phyloP scores from a whole-genome alignment of 2,888 invertebrate species.

The Glomeris marginata region DNA sequence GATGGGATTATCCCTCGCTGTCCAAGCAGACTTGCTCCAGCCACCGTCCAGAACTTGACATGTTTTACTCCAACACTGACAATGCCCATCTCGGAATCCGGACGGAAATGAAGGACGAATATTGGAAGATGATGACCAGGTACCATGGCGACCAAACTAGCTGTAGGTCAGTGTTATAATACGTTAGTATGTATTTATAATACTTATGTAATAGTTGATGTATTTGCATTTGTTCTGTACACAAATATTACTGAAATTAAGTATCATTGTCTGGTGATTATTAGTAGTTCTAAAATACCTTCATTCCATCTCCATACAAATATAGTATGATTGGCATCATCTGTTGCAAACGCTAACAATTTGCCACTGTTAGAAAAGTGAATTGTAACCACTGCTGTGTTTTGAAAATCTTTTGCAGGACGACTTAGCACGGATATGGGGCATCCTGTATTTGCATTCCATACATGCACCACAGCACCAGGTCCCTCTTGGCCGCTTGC shows the following conservation, averaged over 20 bases:
- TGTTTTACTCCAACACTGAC: conserved; percentile 33
- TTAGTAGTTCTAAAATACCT: conserved; percentile 25
- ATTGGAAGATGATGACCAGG: background rate
- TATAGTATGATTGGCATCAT: conserved; percentile 31
- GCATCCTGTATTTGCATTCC: conserved; percentile 27
- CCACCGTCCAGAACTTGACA: conserved; percentile 34
- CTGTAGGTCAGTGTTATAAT: too few relatives aligned
- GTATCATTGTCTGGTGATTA: too few relatives aligned
- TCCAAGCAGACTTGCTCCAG: conserved; percentile 22
- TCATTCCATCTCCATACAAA: conserved; percentile 35
- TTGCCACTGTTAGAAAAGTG: conserved; percentile 29
- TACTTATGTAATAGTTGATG: too few relatives aligned
- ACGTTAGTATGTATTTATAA: too few relatives aligned
- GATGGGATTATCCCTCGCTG: conserved; percentile 4
- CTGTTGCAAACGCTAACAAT: conserved; percentile 30
- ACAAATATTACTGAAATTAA: too few relatives aligned
- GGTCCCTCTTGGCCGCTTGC: conserved; percentile 34
- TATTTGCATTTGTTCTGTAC: too few relatives aligned
- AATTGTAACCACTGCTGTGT: conserved; percentile 27
- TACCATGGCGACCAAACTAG: conserved; percentile 28
- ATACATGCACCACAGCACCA: conserved; percentile 31
- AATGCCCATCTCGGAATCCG: conserved; percentile 26
- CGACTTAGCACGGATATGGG: conserved; percentile 28
- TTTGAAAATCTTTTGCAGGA: conserved; percentile 24
- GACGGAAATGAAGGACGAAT: conserved; percentile 19